Conservation (phyloP, 2,888 invertebrate genomes). For the Drepanosiphum platanoidis region DNA sequence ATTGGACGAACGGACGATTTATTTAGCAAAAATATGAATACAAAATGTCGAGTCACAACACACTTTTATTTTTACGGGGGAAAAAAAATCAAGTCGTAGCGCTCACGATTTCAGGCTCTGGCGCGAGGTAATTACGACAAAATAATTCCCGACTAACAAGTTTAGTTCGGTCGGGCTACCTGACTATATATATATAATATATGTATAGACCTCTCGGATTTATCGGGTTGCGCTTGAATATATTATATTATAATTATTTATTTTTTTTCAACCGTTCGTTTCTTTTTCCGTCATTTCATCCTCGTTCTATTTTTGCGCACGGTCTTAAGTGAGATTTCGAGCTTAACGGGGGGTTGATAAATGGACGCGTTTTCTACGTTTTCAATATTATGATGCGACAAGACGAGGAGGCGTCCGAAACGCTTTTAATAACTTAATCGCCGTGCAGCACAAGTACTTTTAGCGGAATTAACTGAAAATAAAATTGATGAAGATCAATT, state of each 20-base stretch:
- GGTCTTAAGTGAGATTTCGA: constrained; percentile 42
- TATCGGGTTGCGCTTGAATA: constrained; percentile 20
- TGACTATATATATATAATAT: too few species aligned
- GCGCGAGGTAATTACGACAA: neutral
- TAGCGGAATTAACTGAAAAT: constrained; percentile 30
- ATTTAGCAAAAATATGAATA: too few species aligned
- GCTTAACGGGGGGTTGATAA: constrained; percentile 51
- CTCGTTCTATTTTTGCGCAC: constrained; percentile 11
- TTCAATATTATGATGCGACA: constrained; percentile 55
- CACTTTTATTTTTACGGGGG: too few species aligned
- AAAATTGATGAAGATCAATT: constrained; percentile 32
- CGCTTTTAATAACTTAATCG: constrained; percentile 43
- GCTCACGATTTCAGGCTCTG: too few species aligned
- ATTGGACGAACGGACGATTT: too few species aligned
- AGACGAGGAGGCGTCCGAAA: constrained; percentile 40
- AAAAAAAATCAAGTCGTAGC: too few species aligned
- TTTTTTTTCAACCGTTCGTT: constrained; percentile 17
- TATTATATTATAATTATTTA: too few species aligned
- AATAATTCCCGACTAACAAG: neutral
- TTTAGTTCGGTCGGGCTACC: too few species aligned
- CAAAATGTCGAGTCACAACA: too few species aligned
- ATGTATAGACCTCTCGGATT: constrained; percentile 39
- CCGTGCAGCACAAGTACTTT: constrained; percentile 8
- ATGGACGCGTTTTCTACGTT: constrained; percentile 39
- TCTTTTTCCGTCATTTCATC: constrained; percentile 24